Percentiles rank a stretch among this genome's conserved stretches.
phyloP scores from a whole-genome alignment of 1,140 invertebrate species.

The Brachionus manjavacas region DNA sequence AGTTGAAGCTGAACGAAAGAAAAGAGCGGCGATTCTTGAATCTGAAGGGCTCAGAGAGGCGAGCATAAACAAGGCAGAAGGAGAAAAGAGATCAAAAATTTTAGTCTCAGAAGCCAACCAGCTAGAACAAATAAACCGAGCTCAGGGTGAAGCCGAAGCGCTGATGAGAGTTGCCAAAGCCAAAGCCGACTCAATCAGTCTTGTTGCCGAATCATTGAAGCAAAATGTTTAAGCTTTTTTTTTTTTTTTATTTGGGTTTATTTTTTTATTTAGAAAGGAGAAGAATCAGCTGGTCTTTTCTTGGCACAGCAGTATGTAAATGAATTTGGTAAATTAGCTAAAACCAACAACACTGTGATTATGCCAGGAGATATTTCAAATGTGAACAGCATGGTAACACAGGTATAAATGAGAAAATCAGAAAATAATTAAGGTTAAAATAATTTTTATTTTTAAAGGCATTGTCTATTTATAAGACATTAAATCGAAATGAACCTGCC shows the following conservation, averaged over 20 bases:
- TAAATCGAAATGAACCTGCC: not conserved
- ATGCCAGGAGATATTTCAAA: constrained; percentile 63
- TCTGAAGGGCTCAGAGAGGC: constrained; percentile 86
- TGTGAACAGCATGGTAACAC: constrained; percentile 37
- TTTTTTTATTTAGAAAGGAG: constrained; percentile 62
- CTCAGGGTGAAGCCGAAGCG: constrained; percentile 45
- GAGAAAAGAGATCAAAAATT: constrained; percentile 82
- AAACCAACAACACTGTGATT: constrained; percentile 87
- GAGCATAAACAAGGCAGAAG: constrained; percentile 95
- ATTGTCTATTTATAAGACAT: constrained; percentile 36
- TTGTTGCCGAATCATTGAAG: constrained; percentile 1
- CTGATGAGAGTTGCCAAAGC: constrained; percentile 29
- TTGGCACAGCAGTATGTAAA: constrained; percentile 90
- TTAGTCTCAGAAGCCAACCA: constrained; percentile 70
- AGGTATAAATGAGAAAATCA: not conserved
- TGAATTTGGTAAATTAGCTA: constrained; percentile 86
- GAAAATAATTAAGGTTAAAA: not conserved
- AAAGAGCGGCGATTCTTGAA: constrained; percentile 90
- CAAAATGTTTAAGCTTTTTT: not conserved
- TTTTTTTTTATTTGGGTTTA: not conserved
- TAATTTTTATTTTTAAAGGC: constrained; percentile 7
- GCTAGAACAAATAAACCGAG: constrained; percentile 58
- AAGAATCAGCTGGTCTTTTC: constrained; percentile 80
- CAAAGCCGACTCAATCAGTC: constrained; percentile 1
- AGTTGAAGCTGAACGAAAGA: constrained; percentile 65